Evolutionary conservation across 92 coral and sea anemone species (phyloP).

Genomic region (Parazoanthus swiftii): DNA sequence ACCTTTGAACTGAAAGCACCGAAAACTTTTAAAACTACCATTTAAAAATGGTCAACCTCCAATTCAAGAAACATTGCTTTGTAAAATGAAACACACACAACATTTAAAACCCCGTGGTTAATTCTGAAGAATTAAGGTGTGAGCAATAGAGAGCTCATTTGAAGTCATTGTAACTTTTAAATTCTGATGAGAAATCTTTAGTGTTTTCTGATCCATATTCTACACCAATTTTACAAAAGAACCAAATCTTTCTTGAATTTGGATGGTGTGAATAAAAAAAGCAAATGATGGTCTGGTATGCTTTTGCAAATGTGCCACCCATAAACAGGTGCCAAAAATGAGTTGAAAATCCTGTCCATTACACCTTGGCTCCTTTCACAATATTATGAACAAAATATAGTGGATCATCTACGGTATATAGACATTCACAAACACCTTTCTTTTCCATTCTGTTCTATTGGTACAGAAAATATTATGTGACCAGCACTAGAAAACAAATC

Average conservation of each 20-base stretch:
- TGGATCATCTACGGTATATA: constrained; percentile 6
- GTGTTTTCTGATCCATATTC: constrained; percentile 17
- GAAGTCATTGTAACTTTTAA: neutral
- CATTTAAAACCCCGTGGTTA: neutral
- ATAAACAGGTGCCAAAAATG: neutral
- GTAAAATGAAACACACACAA: constrained; percentile 20
- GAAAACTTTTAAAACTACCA: constrained; percentile 13
- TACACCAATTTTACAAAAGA: neutral
- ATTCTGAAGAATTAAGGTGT: constrained; percentile 4
- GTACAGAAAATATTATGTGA: neutral
- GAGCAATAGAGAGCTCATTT: neutral
- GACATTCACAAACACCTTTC: constrained; percentile 17
- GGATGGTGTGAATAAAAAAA: neutral
- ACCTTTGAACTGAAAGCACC: constrained; percentile 16
- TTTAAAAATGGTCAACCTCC: constrained; percentile 19
- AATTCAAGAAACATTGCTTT: constrained; percentile 19
- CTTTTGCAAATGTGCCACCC: constrained; percentile 21
- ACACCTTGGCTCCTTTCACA: constrained; percentile 4
- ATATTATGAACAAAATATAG: neutral
- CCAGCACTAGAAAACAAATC: constrained; percentile 12
- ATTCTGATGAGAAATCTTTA: constrained; percentile 9
- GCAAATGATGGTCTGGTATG: constrained; percentile 19
- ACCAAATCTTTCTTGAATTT: constrained; percentile 12
- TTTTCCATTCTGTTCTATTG: constrained; percentile 17
- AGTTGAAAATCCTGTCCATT: constrained; percentile 9